Evolutionary conservation across 2,888 invertebrate species (phyloP), one percentile per base, ranked within the genome.

Genomic region (Camponotus fellah): DNA sequence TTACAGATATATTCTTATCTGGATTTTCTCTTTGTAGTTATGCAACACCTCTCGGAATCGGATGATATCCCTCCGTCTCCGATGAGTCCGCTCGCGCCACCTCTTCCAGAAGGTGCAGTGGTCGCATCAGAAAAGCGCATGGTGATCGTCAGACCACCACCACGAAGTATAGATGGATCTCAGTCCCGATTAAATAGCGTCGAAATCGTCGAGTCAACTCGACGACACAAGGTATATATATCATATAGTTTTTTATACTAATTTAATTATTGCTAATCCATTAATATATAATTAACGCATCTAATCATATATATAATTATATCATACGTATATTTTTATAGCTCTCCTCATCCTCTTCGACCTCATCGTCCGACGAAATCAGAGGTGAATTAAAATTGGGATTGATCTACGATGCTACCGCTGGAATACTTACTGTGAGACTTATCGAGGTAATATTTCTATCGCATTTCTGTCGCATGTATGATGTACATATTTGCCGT

Each of bases 161-260:
- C 82, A 6, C 90, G 86, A 43, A 95, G 95, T 65, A 95, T 96
- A 3, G 95, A 95, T 26, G 95, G 96, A 32, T 96, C 96, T 96
- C 96, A 96, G 88, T 96, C 96, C 69, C 96, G 96, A 88, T 94
- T 97, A 87, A 97, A 96, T 92, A 96, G 96, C 89, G 95, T 96
- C 12, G 96, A 96, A 94, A 96, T 96, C 79, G 96, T 96, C 79
- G 96, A 96, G 92, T 95, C 96, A 84, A 95, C 88, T 26, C 96
- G 85, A 43, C 84, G 72, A 5, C 82, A 89, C 1, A 89, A 89
- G 85, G 89, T 89, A 87, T 56, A 46, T n/a, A 53, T n/a, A 62
- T 65, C 8, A 1, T 21, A 62, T 10, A 43, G 0, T 46, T 62
- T 46, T 12, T 26, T 40, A 3, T 32, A 32, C n/a, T 46, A 49